A percentile compares a stretch with the other conserved stretches of the same genome.
These are phyloP conservation scores for Notodonta ziczac DNA, from an alignment of 2,888 invertebrate species.

Conservation along the genomic window DNA sequence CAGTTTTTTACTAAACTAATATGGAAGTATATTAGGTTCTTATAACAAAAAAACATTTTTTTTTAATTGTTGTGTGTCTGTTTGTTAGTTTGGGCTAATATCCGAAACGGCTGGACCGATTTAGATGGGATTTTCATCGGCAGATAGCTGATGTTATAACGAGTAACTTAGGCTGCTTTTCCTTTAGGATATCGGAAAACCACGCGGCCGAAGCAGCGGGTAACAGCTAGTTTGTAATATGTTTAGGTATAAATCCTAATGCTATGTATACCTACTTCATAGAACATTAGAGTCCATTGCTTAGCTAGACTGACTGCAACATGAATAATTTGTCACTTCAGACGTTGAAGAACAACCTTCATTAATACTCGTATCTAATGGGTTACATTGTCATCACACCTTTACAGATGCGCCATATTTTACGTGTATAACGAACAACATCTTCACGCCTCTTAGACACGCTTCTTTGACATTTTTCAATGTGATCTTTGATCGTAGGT, in stretches of 20 bases:
- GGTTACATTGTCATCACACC: constrained; percentile 38
- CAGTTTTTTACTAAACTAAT: too few species aligned
- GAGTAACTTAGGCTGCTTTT: too few species aligned
- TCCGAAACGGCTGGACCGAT: too few species aligned
- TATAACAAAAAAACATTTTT: too few species aligned
- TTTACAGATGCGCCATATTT: constrained; percentile 36
- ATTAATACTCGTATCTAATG: constrained; percentile 32
- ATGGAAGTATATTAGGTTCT: too few species aligned
- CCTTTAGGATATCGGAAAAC: too few species aligned
- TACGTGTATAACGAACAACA: constrained; percentile 33
- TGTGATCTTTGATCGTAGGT: constrained; percentile 45
- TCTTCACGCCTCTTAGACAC: constrained; percentile 50
- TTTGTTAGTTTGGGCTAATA: too few species aligned
- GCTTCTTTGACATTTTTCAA: constrained; percentile 50
- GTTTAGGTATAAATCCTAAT: neutral
- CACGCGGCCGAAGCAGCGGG: too few species aligned
- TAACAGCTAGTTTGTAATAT: too few species aligned
- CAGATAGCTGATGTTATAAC: too few species aligned
- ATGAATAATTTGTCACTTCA: constrained; percentile 44
- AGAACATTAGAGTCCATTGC: neutral
- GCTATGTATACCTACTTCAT: neutral
- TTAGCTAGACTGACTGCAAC: constrained; percentile 1
- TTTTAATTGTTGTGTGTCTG: too few species aligned
- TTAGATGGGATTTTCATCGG: too few species aligned
- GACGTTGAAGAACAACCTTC: constrained; percentile 56